These are phyloP conservation scores for Enteromius radiatus DNA, from an alignment of 2,797 vertebrate genomes.

Conservation along the genomic window DNA sequence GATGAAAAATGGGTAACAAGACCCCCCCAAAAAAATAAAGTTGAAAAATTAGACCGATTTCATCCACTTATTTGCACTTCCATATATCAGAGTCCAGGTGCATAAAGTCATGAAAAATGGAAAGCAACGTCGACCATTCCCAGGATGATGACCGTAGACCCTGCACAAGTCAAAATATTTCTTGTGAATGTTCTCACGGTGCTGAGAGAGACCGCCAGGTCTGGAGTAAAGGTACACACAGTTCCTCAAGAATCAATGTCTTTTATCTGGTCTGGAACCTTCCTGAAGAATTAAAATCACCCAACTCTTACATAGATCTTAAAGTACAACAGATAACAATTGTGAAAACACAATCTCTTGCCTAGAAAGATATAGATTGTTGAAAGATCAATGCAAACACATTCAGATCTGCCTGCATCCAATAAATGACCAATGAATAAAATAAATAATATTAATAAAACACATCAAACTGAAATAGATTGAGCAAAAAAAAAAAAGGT, in stretches of 20 bases:
- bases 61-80: neutral
- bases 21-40: no score
- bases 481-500: no score
- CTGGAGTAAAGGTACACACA: neutral
- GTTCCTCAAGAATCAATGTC: neutral
- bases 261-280: no score
- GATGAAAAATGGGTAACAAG: neutral
- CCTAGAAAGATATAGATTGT: neutral
- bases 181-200: neutral
- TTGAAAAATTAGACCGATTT: neutral
- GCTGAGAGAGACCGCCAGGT: neutral
- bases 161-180: neutral
- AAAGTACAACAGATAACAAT: neutral
- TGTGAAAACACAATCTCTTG: neutral
- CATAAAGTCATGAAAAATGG: neutral
- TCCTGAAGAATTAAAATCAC: neutral
- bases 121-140: neutral
- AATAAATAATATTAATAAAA: no score
- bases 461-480: no score
- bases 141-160: neutral
- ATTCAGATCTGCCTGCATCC: no score
- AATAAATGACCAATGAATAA: neutral
- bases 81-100: neutral
- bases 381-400: no score
- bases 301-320: neutral